Evolutionary conservation across 2,797 vertebrate species (phyloP).

Genomic region (Meda fulgida): DNA sequence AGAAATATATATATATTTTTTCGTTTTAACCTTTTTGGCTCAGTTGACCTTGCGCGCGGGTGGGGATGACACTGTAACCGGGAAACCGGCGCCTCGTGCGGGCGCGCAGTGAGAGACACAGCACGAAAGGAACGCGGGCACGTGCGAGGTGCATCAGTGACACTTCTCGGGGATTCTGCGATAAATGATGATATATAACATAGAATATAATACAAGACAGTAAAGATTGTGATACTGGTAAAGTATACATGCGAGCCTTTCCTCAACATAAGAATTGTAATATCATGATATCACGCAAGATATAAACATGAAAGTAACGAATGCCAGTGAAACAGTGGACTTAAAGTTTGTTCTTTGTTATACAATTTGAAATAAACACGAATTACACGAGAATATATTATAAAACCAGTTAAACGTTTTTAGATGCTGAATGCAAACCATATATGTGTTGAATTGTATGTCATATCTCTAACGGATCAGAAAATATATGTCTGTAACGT

Average conservation of each 20-base stretch:
- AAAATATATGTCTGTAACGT: not conserved
- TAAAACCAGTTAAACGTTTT: not conserved
- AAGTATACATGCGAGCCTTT: not conserved
- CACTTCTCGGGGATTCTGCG: not conserved
- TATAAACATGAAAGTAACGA: too few relatives aligned
- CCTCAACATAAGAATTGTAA: too few relatives aligned
- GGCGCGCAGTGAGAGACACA: slow-evolving; percentile 50
- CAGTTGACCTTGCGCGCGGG: slow-evolving; percentile 66
- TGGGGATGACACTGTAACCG: slow-evolving; percentile 50
- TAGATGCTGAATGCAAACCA: not conserved
- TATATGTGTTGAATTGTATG: not conserved
- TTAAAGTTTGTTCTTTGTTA: not conserved
- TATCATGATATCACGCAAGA: too few relatives aligned
- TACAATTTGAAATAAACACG: not conserved
- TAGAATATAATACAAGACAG: not conserved
- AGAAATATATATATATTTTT: not conserved
- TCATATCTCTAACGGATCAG: not conserved
- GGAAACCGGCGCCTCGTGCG: slow-evolving; percentile 51
- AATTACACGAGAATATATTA: not conserved
- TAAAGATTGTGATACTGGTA: not conserved
- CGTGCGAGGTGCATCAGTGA: not conserved
- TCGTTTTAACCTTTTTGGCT: slow-evolving; percentile 2
- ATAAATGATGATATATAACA: not conserved
- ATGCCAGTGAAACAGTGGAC: not conserved
- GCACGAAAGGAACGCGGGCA: slow-evolving; percentile 37